Evolutionary conservation across 2,797 vertebrate genomes (phyloP), one percentile per base, ranked within the genome.

Genomic region (Manis javanica): DNA sequence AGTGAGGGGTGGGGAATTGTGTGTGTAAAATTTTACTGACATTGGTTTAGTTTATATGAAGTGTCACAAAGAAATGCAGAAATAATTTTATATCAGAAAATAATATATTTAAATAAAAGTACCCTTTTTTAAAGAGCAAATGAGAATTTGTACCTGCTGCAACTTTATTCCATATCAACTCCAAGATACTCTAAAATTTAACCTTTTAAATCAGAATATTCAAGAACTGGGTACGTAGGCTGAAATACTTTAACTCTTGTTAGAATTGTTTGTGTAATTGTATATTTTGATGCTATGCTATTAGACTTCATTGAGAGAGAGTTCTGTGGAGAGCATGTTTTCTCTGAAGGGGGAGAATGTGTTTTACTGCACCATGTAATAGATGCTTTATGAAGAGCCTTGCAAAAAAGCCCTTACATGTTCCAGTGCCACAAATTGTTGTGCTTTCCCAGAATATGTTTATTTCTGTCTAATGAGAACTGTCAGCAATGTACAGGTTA

Each of bases 81-180:
- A 72, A 78, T 84, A 66, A 37, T 82, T 92, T 79, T 95, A 10
- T 90, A 61, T 94, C 64, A 78, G 18, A 55, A 93, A 49, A 46
- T 18, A 91, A 19, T 95, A 82, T 90, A 64, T 83, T 85, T 95
- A 93, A 94, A 77, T 93, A 64, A 89, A 90, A 88, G 61, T 78
- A n/a, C 4, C 24, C 21, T 96, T 83, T 94, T 96, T 83, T 94
- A 90, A 72, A 88, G 37, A 88, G 23, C 84, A 85, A 95, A 57
- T 77, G 53, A 66, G 95, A 94, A 63, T 87, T 57, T 89, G 4
- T 59, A 81, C 31, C 61, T n/a, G 24, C 86, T 92, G 37, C 53
- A 94, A 26, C 66, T 95, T 90, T 90, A 83, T 91, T 83, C 13
- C 11, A 0, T 75, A 34, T 69, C 94, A 87, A 94, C 61, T 64